phyloP scores from a whole-genome alignment of 1,140 invertebrate species.

The Mizuhopecten yessoensis region DNA sequence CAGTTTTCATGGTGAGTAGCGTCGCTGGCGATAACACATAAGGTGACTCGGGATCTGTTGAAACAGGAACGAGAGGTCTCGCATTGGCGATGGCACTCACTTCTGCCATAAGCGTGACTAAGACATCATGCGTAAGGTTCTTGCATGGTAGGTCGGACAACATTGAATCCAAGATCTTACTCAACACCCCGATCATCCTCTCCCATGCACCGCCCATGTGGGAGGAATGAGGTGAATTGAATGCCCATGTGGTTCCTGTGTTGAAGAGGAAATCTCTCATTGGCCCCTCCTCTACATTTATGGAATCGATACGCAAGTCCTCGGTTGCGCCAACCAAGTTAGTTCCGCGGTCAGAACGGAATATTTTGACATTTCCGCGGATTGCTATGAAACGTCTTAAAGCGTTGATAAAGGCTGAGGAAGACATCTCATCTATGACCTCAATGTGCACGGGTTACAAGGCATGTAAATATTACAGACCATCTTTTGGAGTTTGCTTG shows the following conservation, averaged over 20 bases:
- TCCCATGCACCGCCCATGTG: too few species aligned
- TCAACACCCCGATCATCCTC: too few species aligned
- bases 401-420: conserved; percentile 63
- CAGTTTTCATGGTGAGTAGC: background rate
- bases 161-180: too few species aligned
- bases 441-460: conserved; percentile 61
- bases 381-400: conserved; percentile 44
- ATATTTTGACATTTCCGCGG: background rate
- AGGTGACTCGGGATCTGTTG: background rate
- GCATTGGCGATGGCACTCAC: too few species aligned
- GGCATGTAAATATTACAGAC: conserved; percentile 58
- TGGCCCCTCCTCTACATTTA: conserved; percentile 43
- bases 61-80: too few species aligned
- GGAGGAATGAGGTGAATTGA: too few species aligned
- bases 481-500: conserved; percentile 50
- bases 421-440: conserved; percentile 57
- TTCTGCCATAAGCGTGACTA: too few species aligned
- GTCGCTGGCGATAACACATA: background rate
- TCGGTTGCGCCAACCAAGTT: conserved; percentile 60
- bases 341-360: conserved; percentile 58
- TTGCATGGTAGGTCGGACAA: too few species aligned
- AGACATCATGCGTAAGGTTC: too few species aligned
- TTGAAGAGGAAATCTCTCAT: background rate
- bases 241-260: too few species aligned
- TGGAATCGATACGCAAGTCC: background rate